These are phyloP conservation scores for Tachysurus fulvidraco DNA, from an alignment of 2,113 vertebrate species.

Conservation along the genomic window DNA sequence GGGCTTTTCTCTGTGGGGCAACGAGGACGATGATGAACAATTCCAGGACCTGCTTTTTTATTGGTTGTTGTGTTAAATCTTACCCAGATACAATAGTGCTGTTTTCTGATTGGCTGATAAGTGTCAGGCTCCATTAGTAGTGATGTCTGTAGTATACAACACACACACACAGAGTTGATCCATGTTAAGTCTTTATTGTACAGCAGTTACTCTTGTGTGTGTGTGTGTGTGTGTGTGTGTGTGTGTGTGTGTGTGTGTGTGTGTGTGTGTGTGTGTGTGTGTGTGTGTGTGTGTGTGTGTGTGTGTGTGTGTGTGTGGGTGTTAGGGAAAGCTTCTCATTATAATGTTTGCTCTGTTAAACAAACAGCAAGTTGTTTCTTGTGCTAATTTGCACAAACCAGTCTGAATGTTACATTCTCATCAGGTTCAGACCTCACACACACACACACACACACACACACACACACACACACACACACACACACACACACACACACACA, in stretches of 20 bases:
- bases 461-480: slow-evolving; percentile 25
- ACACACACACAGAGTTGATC: background rate
- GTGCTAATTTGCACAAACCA: background rate
- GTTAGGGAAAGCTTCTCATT: background rate
- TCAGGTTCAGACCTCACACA: background rate
- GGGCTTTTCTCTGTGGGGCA: too few relatives aligned
- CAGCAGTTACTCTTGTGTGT: slow-evolving; percentile 5
- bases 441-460: slow-evolving; percentile 43
- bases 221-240: background rate
- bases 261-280: too few relatives aligned
- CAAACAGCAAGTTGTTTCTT: background rate
- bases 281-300: slow-evolving; percentile 14
- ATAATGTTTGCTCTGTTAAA: background rate
- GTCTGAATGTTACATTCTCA: background rate
- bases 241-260: slow-evolving; percentile 15
- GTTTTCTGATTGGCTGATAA: too few relatives aligned
- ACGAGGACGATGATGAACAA: too few relatives aligned
- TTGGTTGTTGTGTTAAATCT: too few relatives aligned
- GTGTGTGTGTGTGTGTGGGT: slow-evolving; percentile 16
- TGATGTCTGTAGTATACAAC: too few relatives aligned
- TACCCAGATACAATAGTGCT: too few relatives aligned
- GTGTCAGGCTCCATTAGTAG: too few relatives aligned
- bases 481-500: background rate
- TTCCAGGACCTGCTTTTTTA: too few relatives aligned
- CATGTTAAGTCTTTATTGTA: background rate